Evolutionary conservation across 2,888 invertebrate genomes (phyloP).

Genomic region (Adelognathus sp.): DNA sequence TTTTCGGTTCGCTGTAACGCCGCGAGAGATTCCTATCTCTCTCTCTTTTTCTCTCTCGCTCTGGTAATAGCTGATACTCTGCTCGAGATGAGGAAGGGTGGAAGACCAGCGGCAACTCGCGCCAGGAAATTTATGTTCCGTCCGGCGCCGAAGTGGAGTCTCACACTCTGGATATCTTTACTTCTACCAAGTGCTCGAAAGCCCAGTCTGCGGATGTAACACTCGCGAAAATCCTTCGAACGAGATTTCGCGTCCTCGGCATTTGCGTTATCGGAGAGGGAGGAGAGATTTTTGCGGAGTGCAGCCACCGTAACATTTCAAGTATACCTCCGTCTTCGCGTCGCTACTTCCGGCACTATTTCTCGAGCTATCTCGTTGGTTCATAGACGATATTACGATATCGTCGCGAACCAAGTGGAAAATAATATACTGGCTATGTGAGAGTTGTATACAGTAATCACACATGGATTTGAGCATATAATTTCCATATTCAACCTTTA

Average conservation of each 20-base stretch:
- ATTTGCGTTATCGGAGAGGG: background rate
- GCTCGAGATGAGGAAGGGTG: constrained; percentile 17
- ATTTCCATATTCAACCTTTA: too few species aligned
- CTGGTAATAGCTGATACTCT: constrained; percentile 45
- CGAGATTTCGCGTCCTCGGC: background rate
- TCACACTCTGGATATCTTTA: constrained; percentile 6
- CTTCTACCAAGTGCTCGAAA: background rate
- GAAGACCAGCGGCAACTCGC: background rate
- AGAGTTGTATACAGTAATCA: too few species aligned
- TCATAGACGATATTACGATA: background rate
- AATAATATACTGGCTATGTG: too few species aligned
- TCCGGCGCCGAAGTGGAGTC: constrained; percentile 58
- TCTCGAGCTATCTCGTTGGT: background rate
- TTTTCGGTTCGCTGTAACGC: constrained; percentile 25
- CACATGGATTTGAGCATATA: too few species aligned
- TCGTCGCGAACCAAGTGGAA: background rate
- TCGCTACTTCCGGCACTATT: background rate
- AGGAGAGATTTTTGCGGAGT: background rate
- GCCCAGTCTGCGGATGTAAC: background rate
- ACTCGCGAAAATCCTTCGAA: constrained; percentile 26
- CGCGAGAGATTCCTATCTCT: background rate
- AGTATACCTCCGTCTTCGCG: background rate
- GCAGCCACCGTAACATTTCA: background rate
- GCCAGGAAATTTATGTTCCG: constrained; percentile 66
- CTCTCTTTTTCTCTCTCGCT: background rate